phyloP scores from a whole-genome alignment of 92 coral and sea anemone species.

The Meandrina meandrites region DNA sequence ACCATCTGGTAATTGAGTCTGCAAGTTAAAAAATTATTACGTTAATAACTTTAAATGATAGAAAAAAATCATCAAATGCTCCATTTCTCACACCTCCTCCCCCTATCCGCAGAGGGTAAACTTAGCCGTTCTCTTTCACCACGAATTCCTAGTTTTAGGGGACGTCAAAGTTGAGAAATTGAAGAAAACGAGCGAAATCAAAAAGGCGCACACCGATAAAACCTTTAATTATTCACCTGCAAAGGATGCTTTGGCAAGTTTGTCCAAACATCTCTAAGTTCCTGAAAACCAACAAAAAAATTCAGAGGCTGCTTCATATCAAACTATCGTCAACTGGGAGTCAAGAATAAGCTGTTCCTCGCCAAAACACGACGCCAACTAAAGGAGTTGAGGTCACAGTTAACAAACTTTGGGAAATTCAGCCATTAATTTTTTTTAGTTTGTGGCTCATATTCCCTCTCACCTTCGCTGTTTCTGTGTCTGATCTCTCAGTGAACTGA shows the following conservation, averaged over 20 bases:
- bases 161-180: neutral
- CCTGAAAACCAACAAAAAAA: constrained; percentile 31
- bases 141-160: neutral
- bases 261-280: constrained; percentile 73
- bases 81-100: neutral
- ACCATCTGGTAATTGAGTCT: constrained; percentile 88
- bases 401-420: too few species aligned
- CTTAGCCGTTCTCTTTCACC: neutral
- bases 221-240: constrained; percentile 61
- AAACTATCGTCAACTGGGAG: too few species aligned
- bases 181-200: neutral
- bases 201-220: neutral
- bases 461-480: neutral
- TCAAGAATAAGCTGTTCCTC: neutral
- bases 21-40: neutral
- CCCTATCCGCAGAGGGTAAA: neutral
- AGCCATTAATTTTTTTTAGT: neutral
- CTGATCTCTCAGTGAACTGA: too few species aligned
- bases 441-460: neutral
- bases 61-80: neutral
- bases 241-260: constrained; percentile 75
- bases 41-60: neutral
- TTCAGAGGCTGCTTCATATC: neutral
- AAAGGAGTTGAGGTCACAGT: neutral
- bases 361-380: neutral